phyloP scores from a whole-genome alignment of 2,888 invertebrate species.

The Gymnoscelis rufifasciata region DNA sequence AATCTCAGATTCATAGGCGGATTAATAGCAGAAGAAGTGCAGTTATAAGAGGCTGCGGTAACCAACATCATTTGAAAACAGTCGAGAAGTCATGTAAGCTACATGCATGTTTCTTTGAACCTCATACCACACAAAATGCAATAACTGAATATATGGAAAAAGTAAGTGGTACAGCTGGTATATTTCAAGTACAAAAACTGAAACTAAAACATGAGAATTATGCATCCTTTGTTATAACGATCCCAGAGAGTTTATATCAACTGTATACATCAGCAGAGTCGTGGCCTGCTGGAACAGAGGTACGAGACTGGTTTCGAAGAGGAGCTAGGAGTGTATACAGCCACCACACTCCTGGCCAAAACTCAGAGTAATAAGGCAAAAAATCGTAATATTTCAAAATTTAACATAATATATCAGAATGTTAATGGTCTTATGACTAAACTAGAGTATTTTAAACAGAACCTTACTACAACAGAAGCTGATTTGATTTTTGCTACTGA shows the following conservation, averaged over 20 bases:
- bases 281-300: constrained; percentile 21
- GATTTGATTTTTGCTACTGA: not conserved
- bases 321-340: not conserved
- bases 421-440: not conserved
- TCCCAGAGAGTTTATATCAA: not conserved
- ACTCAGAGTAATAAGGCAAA: not conserved
- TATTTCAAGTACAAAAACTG: not conserved
- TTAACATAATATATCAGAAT: not conserved
- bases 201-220: not conserved
- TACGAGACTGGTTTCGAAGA: constrained; percentile 60
- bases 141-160: not conserved
- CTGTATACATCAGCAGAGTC: not conserved
- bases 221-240: not conserved
- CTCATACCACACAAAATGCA: not conserved
- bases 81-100: not conserved
- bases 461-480: not conserved
- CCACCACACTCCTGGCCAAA: not conserved
- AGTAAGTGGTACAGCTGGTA: not conserved
- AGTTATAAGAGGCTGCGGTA: not conserved
- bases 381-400: not conserved
- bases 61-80: not conserved
- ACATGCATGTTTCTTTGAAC: not conserved
- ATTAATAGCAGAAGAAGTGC: too few species aligned
- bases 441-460: not conserved
- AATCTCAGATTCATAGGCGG: not conserved